Conservation (phyloP, 2,113 vertebrate species). For the Gasterosteus nipponicus region DNA sequence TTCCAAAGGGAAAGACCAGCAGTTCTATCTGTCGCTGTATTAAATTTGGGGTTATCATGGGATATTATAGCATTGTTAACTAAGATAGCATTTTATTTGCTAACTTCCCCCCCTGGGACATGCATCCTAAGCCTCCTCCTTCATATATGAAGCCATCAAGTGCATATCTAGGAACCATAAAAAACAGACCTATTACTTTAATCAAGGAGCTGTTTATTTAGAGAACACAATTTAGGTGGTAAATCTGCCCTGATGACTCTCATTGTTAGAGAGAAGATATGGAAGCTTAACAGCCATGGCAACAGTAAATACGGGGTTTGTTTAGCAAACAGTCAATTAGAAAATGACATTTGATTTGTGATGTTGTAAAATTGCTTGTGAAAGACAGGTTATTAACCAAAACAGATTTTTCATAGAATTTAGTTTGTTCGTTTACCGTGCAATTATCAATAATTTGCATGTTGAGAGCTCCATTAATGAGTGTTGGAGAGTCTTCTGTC, state of each 20-base stretch:
- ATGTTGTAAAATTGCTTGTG: not conserved
- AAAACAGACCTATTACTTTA: not conserved
- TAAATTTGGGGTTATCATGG: not conserved
- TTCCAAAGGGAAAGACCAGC: not conserved
- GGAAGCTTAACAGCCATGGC: not conserved
- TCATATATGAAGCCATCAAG: not conserved
- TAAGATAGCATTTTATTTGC: not conserved
- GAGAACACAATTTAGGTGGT: not conserved
- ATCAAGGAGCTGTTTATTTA: not conserved
- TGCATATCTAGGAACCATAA: not conserved
- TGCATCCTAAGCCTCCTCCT: not conserved
- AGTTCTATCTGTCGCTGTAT: not conserved
- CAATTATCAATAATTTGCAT: conserved; percentile 81
- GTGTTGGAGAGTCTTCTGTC: conserved; percentile 81
- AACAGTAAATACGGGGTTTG: not conserved
- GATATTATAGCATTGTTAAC: not conserved
- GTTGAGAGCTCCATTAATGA: conserved; percentile 85
- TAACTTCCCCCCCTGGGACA: too few species aligned
- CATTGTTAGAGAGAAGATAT: not conserved
- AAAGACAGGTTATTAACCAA: not conserved
- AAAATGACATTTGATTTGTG: not conserved
- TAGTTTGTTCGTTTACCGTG: conserved; percentile 74
- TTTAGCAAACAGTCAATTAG: not conserved
- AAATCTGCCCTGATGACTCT: not conserved
- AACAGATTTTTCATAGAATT: not conserved